Conservation (phyloP, 2,797 vertebrate genomes). For the Peromyscus attwateri region DNA sequence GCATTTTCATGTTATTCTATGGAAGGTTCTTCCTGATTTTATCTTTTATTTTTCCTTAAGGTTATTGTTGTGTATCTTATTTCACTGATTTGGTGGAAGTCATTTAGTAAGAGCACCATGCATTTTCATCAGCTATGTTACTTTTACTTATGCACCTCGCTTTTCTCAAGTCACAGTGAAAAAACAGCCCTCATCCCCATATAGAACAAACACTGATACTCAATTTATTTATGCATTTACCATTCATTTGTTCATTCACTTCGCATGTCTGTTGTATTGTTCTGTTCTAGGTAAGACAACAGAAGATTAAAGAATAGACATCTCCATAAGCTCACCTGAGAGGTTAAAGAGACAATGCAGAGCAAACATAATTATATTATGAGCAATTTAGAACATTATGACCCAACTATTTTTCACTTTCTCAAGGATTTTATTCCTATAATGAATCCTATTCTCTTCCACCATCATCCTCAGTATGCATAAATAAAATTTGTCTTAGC, state of each 20-base stretch:
- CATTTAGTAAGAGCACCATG: not conserved
- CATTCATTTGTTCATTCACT: not conserved
- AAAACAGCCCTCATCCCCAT: not conserved
- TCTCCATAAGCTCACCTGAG: not conserved
- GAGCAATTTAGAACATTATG: not conserved
- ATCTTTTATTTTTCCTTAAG: not conserved
- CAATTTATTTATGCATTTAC: not conserved
- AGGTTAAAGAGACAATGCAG: not conserved
- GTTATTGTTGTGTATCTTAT: not conserved
- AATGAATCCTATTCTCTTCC: not conserved
- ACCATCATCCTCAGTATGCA: not conserved
- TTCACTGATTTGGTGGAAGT: not conserved
- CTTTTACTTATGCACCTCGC: not conserved
- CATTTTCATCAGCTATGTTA: not conserved
- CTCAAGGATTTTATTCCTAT: not conserved
- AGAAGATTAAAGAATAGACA: not conserved
- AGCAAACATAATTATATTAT: not conserved
- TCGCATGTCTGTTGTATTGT: not conserved
- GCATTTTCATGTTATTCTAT: not conserved
- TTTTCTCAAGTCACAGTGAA: not conserved
- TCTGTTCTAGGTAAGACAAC: not conserved
- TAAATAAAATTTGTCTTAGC: not conserved
- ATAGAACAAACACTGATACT: not conserved
- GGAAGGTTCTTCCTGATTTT: not conserved
- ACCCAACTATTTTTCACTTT: not conserved